phyloP scores from a whole-genome alignment of 2,888 invertebrate species.

The Diploptera punctata region DNA sequence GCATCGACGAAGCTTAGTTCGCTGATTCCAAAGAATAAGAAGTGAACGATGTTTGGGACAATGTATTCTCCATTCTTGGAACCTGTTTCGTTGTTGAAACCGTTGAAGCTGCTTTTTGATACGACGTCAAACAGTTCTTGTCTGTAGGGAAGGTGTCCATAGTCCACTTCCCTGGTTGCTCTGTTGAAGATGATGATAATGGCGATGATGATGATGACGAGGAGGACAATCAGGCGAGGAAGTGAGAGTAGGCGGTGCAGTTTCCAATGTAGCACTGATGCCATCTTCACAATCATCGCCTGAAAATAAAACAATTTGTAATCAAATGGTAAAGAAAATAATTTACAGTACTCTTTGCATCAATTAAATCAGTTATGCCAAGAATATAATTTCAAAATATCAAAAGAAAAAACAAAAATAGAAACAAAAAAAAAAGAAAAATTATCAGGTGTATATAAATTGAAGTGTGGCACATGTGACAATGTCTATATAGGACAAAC shows the following conservation, averaged over 20 bases:
- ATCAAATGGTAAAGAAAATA: too few relatives aligned
- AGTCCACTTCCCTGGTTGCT: background rate
- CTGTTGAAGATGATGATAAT: background rate
- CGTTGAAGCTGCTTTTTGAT: slow-evolving; percentile 4
- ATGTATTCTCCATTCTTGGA: slow-evolving; percentile 10
- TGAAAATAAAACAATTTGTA: too few relatives aligned
- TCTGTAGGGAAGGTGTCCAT: slow-evolving; percentile 1
- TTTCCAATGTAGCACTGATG: background rate
- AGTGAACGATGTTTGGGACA: slow-evolving; percentile 24
- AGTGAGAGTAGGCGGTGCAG: background rate
- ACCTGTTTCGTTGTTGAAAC: slow-evolving; percentile 17
- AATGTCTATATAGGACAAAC: too few relatives aligned
- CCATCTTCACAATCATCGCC: background rate
- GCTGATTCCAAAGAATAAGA: slow-evolving; percentile 6
- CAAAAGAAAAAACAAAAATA: too few relatives aligned
- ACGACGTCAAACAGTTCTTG: slow-evolving; percentile 7
- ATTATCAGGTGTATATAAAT: too few relatives aligned
- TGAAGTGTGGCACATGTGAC: too few relatives aligned
- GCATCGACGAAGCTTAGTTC: slow-evolving; percentile 15
- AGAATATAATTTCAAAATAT: too few relatives aligned
- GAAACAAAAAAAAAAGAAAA: too few relatives aligned
- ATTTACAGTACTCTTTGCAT: too few relatives aligned
- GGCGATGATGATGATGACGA: background rate
- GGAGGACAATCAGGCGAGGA: background rate
- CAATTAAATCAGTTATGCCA: too few relatives aligned